Conservation (phyloP, 2,113 vertebrate species). For the Synchiropus splendidus region DNA sequence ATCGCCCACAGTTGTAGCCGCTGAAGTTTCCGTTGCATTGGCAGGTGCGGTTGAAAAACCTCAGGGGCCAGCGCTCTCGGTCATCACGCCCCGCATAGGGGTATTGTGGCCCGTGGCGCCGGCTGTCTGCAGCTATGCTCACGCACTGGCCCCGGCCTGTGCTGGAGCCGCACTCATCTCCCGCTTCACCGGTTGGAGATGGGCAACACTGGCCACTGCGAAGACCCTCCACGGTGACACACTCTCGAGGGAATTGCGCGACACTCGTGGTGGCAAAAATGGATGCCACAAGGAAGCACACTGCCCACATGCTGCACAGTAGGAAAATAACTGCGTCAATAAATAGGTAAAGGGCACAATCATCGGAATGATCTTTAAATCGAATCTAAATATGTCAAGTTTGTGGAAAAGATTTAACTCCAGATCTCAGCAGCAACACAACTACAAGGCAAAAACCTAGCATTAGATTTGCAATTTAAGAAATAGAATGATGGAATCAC, state of each 20-base stretch:
- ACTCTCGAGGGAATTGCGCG: slow-evolving; percentile 84
- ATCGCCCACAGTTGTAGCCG: slow-evolving; percentile 79
- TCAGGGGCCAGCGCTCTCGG: slow-evolving; percentile 83
- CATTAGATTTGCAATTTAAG: no score
- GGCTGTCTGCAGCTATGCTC: slow-evolving; percentile 63
- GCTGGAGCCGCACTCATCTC: slow-evolving; percentile 77
- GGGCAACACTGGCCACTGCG: slow-evolving; percentile 80
- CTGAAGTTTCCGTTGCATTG: slow-evolving; percentile 81
- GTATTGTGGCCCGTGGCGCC: slow-evolving; percentile 83
- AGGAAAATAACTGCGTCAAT: neutral
- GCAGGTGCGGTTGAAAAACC: slow-evolving; percentile 88
- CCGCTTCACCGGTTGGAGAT: slow-evolving; percentile 63
- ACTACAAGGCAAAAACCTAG: no score
- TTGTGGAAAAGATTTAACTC: no score
- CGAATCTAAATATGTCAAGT: no score
- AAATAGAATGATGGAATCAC: no score
- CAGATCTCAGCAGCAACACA: no score
- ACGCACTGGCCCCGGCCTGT: slow-evolving; percentile 78
- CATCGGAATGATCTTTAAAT: no score
- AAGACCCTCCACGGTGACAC: slow-evolving; percentile 66
- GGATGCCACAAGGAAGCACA: slow-evolving; percentile 23
- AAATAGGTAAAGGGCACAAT: no score
- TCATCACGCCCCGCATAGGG: slow-evolving; percentile 84
- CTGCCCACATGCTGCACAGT: slow-evolving; percentile 32
- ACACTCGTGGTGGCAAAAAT: slow-evolving; percentile 24